phyloP scores from a whole-genome alignment of 1,140 invertebrate species.

The Leguminivora glycinivorella region DNA sequence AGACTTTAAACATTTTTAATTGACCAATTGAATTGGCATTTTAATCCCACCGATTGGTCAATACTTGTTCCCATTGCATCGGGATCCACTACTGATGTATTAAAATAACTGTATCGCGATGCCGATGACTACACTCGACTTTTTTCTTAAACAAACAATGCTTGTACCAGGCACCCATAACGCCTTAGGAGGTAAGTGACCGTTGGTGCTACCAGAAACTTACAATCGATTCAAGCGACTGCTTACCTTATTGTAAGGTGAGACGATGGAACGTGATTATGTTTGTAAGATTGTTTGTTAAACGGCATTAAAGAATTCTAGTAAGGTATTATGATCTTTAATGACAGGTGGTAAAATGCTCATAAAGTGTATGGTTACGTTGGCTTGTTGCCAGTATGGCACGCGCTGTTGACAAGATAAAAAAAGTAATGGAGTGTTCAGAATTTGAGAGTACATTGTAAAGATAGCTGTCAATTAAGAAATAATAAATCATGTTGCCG shows the following conservation, averaged over 20 bases:
- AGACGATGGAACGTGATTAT: background rate
- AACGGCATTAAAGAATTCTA: background rate
- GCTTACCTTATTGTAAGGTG: background rate
- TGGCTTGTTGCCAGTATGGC: conserved; percentile 12
- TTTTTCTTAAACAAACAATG: conserved; percentile 26
- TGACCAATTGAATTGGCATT: background rate
- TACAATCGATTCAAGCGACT: background rate
- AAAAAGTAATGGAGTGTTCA: conserved; percentile 20
- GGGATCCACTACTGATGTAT: background rate
- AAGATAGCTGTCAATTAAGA: conserved; percentile 18
- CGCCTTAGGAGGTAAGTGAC: conserved; percentile 22
- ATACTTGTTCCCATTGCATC: background rate
- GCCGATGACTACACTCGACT: conserved; percentile 11
- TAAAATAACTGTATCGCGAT: conserved; percentile 24
- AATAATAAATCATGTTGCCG: conserved; percentile 12
- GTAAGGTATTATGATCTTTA: conserved; percentile 17
- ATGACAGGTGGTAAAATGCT: conserved; percentile 2
- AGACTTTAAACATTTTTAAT: background rate
- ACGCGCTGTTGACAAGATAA: conserved; percentile 24
- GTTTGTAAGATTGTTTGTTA: background rate
- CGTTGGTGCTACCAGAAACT: background rate
- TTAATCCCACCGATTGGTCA: background rate
- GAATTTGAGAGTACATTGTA: background rate
- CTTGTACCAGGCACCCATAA: conserved; percentile 20
- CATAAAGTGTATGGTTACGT: conserved; percentile 17